Evolutionary conservation across 30 jellyfish, hydroid and myxozoan genomes (phyloP), one percentile per base, ranked within the genome.

Genomic region (Hydra vulgaris): DNA sequence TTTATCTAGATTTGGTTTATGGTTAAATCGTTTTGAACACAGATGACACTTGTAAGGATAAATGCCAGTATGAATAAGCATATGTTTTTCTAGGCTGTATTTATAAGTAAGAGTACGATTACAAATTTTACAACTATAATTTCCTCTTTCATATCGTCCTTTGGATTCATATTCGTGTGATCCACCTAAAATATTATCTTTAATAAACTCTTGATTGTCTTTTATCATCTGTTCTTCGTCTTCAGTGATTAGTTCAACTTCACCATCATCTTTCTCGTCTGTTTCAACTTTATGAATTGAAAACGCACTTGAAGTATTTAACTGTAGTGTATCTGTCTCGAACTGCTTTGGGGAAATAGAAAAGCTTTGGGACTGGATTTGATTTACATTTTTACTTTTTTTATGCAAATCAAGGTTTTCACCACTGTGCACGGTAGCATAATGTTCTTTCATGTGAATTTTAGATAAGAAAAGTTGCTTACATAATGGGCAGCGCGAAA

Each of bases 1-100:
- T 56, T 78, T 78, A 23, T 78, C 85, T 19, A 78, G 79, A 1
- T 78, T 78, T 0, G 85, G 79, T 18, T 78, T 78, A 77, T 78
- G 85, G 78, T 55, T 78, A 53, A 78, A 78, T 56, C 85, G 78
- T 53, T 78, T 78, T 5, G 85, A 78, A 25, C 85, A 78, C 23
- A 78, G 79, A 0, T 54, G 79, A 23, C 85, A 78, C 53, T 78
- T 78, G 77, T 78, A 78, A 1, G 85, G 85, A 0, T 53, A 78
- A 61, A 76, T 78, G 16, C 85, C 85, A 53, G 85, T 66, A 23
- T 78, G 85, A 15, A 78, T 5, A 20, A 78, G 81, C 85, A 78
- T 78, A 23, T 78, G 85, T 78, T 78, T 78, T 66, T 78, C 85
- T 18, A 78, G 25, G 81, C 85, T 78, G 85, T 78, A 78, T 27